These are phyloP conservation scores for Tadarida brasiliensis DNA, from an alignment of 2,797 vertebrate species.

Conservation along the genomic window DNA sequence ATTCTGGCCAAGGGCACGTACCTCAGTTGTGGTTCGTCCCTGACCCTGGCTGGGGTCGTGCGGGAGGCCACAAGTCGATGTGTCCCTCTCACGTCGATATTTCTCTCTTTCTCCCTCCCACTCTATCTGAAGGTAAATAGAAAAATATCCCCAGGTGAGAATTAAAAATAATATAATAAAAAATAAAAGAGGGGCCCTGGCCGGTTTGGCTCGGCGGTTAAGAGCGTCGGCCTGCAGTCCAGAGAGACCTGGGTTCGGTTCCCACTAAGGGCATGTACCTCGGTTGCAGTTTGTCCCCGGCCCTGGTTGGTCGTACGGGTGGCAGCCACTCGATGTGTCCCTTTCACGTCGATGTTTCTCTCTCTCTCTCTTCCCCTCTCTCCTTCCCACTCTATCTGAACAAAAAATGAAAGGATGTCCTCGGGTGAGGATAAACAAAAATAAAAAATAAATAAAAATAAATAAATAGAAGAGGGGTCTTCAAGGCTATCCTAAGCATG, in stretches of 20 bases:
- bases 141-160: no score
- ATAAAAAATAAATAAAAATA: not conserved
- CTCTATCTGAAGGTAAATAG: no score
- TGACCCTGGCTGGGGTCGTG: no score
- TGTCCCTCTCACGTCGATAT: not conserved
- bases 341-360: not conserved
- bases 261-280: not conserved
- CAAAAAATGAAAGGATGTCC: no score
- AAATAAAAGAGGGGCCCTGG: not conserved
- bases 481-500: not conserved
- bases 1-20: not conserved
- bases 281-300: not conserved
- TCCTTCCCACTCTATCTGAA: not conserved
- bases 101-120: not conserved
- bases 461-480: not conserved
- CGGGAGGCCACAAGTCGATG: no score
- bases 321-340: no score
- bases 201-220: not conserved
- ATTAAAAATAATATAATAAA: no score
- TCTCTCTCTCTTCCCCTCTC: not conserved
- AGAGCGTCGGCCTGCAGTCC: not conserved
- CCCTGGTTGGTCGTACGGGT: no score
- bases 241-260: not conserved
- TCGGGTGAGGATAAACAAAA: no score
- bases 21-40: not conserved